phyloP scores from a whole-genome alignment of 2,797 vertebrate species.

The Brotula barbata region DNA sequence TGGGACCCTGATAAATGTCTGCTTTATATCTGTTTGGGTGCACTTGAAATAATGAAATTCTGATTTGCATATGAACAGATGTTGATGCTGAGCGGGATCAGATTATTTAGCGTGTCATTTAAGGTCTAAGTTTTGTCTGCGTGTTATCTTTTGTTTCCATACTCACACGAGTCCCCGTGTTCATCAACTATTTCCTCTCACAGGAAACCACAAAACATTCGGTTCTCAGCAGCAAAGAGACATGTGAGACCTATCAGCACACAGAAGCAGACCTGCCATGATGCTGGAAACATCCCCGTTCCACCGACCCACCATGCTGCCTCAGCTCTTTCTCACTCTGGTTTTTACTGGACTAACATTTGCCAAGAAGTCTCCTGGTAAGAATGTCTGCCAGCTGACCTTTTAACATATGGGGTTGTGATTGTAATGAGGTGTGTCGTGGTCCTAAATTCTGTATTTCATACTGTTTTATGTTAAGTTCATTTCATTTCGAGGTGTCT shows the following conservation, averaged over 20 bases:
- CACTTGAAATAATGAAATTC: too few relatives aligned
- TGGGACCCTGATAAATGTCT: too few relatives aligned
- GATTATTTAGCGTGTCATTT: too few relatives aligned
- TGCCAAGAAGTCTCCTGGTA: conserved; percentile 49
- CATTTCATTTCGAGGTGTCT: too few relatives aligned
- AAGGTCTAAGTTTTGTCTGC: too few relatives aligned
- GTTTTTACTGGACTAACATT: conserved; percentile 36
- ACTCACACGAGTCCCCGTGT: not conserved
- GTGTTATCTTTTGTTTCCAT: too few relatives aligned
- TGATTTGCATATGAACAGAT: too few relatives aligned
- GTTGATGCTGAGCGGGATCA: too few relatives aligned
- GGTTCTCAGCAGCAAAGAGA: not conserved
- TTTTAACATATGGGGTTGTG: not conserved
- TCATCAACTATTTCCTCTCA: too few relatives aligned
- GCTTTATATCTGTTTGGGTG: too few relatives aligned
- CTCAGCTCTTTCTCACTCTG: conserved; percentile 42
- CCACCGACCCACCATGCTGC: conserved; percentile 30
- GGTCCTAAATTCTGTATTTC: not conserved
- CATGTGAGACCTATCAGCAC: too few relatives aligned
- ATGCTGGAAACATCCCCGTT: conserved; percentile 19
- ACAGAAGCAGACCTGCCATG: not conserved
- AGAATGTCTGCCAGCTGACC: conserved; percentile 10
- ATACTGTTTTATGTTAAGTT: too few relatives aligned
- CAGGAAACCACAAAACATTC: not conserved
- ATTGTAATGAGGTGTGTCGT: not conserved